Evolutionary conservation across 2,113 vertebrate genomes (phyloP), one percentile per base, ranked within the genome.

Genomic region (Psittacara wagleri): DNA sequence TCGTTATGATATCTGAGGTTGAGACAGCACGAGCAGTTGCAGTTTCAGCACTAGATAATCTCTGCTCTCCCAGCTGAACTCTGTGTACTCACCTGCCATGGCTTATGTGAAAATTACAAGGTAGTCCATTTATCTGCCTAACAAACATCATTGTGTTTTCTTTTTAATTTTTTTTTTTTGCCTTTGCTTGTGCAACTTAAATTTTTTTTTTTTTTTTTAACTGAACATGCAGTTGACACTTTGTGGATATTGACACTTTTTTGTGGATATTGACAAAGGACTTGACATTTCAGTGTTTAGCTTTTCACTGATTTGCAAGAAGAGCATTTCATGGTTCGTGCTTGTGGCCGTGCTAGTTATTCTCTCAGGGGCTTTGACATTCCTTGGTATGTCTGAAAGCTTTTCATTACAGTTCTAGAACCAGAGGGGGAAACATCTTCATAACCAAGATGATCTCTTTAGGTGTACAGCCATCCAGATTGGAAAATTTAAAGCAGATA

Each of bases 61-160:
- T 79, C 23, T 66, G 18, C 10, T 79, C 28, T 37, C 20, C 13
- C 12, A 44, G 10, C 15, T 87, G 52, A 75, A 37, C 39, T 75
- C 39, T 73, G 8, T 49, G 27, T 49, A 31, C 9, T 84, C 0
- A 0, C 19, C 15, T 69, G 25, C 37, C 1, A 1, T 79, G 37
- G 28, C 63, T 54, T 4, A 19, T 23, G 11, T 49, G 62, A 37
- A 73, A 92, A 31, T 39, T 64, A 4, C 29, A 44, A 46, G 7
- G 17, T 39, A 46, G 37, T 57, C 35, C 17, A 17, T 57, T 78
- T 57, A 41, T 17, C 12, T 83, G 37, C 39, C 14, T 39, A 63
- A 48, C 14, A 89, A 55, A 33, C 0, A 1, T 67, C 0, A n/a
- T 29, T 37, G 9, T 27, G 3, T 25, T 67, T 39, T 23, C 1